Evolutionary conservation across 37 sponge, comb jelly and placozoan genomes (phyloP).

Genomic region (Halichondria panicea): DNA sequence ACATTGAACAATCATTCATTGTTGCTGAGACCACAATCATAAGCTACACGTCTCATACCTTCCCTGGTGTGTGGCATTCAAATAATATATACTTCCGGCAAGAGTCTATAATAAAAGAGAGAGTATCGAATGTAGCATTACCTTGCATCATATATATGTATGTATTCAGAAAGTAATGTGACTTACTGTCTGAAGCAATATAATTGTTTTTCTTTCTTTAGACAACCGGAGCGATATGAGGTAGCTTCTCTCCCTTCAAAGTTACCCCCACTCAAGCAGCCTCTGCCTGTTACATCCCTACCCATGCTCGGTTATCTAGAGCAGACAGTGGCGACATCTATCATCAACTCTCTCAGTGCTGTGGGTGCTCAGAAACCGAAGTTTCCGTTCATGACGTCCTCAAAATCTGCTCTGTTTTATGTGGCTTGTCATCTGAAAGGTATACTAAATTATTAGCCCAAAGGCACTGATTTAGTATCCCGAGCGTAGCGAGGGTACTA

Average conservation of each 20-base stretch:
- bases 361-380: slow-evolving; percentile 88
- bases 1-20: too few species aligned
- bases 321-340: slow-evolving; percentile 83
- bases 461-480: too few species aligned
- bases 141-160: too few species aligned
- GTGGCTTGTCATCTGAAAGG: slow-evolving; percentile 93
- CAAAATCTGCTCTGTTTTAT: slow-evolving; percentile 80
- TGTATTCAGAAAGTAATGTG: too few species aligned
- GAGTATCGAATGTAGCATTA: too few species aligned
- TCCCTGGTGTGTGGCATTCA: not conserved
- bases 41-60: too few species aligned
- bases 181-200: too few species aligned
- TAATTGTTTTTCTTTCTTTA: slow-evolving; percentile 2
- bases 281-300: slow-evolving; percentile 59
- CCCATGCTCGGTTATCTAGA: slow-evolving; percentile 98
- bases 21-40: too few species aligned
- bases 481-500: too few species aligned
- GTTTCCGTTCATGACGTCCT: slow-evolving; percentile 80
- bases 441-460: slow-evolving; percentile 16
- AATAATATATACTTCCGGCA: not conserved
- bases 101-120: too few species aligned
- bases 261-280: slow-evolving; percentile 85
- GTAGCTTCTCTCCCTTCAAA: slow-evolving; percentile 70
- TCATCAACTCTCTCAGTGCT: slow-evolving; percentile 83
- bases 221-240: slow-evolving; percentile 70